A percentile compares a stretch with the other conserved stretches of the same genome.
These are phyloP conservation scores for Pelodytes ibericus DNA, from an alignment of 2,797 vertebrate species.

Conservation along the genomic window DNA sequence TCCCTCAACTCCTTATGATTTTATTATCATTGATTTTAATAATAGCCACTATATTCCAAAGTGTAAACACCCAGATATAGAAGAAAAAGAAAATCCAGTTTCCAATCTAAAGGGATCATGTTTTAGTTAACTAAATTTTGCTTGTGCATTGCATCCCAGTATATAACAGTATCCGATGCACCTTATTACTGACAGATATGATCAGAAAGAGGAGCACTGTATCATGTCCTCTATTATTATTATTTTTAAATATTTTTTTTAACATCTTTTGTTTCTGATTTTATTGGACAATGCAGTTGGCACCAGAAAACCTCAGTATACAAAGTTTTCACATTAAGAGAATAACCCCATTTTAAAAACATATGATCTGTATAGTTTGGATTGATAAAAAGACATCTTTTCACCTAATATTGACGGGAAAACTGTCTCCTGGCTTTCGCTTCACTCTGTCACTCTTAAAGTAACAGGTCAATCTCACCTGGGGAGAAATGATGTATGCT, in stretches of 20 bases:
- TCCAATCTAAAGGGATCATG: background rate
- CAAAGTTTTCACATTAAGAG: background rate
- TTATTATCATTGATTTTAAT: background rate
- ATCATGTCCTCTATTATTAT: constrained; percentile 12
- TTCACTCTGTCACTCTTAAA: constrained; percentile 52
- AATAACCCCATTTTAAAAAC: constrained; percentile 16
- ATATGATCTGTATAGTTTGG: constrained; percentile 28
- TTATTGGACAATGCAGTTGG: no score
- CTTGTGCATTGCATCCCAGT: background rate
- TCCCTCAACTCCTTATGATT: background rate
- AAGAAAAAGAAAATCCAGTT: background rate
- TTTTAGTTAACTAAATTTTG: background rate
- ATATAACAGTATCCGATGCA: background rate
- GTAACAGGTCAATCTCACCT: constrained; percentile 55
- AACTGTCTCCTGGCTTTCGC: constrained; percentile 36
- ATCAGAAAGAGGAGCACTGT: background rate
- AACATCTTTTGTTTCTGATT: no score
- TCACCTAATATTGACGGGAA: constrained; percentile 18
- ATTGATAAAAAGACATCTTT: constrained; percentile 37
- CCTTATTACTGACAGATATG: background rate
- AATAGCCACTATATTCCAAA: background rate
- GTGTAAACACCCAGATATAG: background rate
- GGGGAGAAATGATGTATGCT: constrained; percentile 51
- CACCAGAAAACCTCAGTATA: constrained; percentile 10
- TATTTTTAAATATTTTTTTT: constrained; percentile 16